Percentiles rank a stretch among this genome's conserved stretches.
These are phyloP conservation scores for Hemicrepidius hirtus DNA, from an alignment of 2,888 invertebrate species.

Conservation along the genomic window DNA sequence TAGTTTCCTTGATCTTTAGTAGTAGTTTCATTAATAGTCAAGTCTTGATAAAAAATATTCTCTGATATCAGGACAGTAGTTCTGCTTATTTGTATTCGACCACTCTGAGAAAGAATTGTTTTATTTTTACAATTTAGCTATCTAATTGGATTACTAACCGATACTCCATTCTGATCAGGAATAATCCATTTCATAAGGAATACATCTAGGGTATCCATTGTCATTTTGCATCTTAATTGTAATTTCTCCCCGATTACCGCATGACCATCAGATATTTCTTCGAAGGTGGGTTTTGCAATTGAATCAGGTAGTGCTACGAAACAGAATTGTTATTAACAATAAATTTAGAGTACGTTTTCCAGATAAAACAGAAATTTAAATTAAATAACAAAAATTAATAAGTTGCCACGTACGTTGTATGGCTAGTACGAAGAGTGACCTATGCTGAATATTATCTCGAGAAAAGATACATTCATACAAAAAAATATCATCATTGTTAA, in stretches of 20 bases:
- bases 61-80: slow-evolving; percentile 8
- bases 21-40: slow-evolving; percentile 59
- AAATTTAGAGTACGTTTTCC: too few species aligned
- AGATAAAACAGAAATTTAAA: too few species aligned
- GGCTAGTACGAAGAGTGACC: slow-evolving; percentile 26
- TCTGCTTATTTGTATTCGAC: slow-evolving; percentile 29
- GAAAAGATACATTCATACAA: slow-evolving; percentile 36
- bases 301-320: slow-evolving; percentile 53
- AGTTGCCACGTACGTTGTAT: too few species aligned
- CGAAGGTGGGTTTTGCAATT: slow-evolving; percentile 55
- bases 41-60: slow-evolving; percentile 26
- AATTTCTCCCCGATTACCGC: slow-evolving; percentile 66
- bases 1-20: slow-evolving; percentile 64
- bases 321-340: too few species aligned
- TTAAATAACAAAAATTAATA: slow-evolving; percentile 20
- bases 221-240: slow-evolving; percentile 65
- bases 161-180: slow-evolving; percentile 57
- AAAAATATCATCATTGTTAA: slow-evolving; percentile 10
- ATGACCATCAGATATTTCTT: slow-evolving; percentile 61
- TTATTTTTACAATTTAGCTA: neutral
- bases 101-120: slow-evolving; percentile 14
- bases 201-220: slow-evolving; percentile 53
- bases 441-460: neutral
- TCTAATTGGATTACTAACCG: slow-evolving; percentile 45
- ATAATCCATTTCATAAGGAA: slow-evolving; percentile 66